These are phyloP conservation scores for Hippoglossus hippoglossus DNA, from an alignment of 2,797 vertebrate species.

Conservation along the genomic window DNA sequence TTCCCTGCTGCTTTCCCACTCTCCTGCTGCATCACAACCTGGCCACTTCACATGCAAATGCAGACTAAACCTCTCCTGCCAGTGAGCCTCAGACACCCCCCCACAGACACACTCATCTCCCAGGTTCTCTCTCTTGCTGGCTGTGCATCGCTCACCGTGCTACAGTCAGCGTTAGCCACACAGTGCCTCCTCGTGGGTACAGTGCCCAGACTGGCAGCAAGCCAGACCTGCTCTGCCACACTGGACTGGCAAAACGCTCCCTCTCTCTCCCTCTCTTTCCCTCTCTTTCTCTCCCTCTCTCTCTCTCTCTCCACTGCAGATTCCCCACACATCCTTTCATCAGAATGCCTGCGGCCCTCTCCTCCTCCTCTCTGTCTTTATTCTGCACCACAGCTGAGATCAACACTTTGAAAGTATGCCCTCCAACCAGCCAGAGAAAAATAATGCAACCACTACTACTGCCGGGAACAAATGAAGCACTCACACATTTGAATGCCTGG, in stretches of 20 bases:
- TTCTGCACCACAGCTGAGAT: slow-evolving; percentile 78
- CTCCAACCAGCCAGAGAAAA: slow-evolving; percentile 76
- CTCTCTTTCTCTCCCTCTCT: slow-evolving; percentile 49
- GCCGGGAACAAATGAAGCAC: slow-evolving; percentile 75
- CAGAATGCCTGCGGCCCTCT: slow-evolving; percentile 69
- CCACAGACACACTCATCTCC: slow-evolving; percentile 48
- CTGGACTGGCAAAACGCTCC: slow-evolving; percentile 70
- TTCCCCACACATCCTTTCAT: slow-evolving; percentile 76
- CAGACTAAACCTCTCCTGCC: slow-evolving; percentile 50
- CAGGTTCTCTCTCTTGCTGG: slow-evolving; percentile 48
- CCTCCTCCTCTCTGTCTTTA: slow-evolving; percentile 69
- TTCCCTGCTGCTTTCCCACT: slow-evolving; percentile 22
- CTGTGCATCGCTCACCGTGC: slow-evolving; percentile 44
- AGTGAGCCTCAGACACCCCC: slow-evolving; percentile 57
- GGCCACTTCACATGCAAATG: slow-evolving; percentile 75
- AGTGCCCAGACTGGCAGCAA: slow-evolving; percentile 75
- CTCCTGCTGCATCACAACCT: slow-evolving; percentile 61
- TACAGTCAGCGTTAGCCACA: slow-evolving; percentile 67
- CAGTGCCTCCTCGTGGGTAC: slow-evolving; percentile 85
- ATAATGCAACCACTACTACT: slow-evolving; percentile 66
- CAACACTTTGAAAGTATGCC: slow-evolving; percentile 80
- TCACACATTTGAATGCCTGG: slow-evolving; percentile 76
- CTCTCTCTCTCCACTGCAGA: slow-evolving; percentile 68
- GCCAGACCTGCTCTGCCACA: slow-evolving; percentile 76
- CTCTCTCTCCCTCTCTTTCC: slow-evolving; percentile 54